Conservation (phyloP, 2,113 vertebrate species). For the Atrichornis clamosus region DNA sequence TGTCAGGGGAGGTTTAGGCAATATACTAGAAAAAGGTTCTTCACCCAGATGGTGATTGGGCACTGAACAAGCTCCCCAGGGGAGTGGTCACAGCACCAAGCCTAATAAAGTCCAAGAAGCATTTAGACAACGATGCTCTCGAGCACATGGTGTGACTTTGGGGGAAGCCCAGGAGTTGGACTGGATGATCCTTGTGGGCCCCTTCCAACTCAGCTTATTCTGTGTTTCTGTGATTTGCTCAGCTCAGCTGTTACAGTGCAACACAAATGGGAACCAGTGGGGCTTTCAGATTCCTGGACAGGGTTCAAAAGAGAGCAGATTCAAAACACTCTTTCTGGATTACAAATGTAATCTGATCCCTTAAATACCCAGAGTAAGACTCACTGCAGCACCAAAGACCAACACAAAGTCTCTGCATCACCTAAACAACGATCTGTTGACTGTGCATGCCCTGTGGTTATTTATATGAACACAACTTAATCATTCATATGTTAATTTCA, state of each 20-base stretch:
- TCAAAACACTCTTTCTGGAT: not conserved
- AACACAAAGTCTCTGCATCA: not conserved
- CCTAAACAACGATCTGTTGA: not conserved
- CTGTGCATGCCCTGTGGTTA: not conserved
- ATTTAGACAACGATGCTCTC: too few species aligned
- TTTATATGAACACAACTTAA: not conserved
- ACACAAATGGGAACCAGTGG: not conserved
- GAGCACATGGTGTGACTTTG: too few species aligned
- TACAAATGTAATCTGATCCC: not conserved
- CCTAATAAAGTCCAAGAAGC: too few species aligned
- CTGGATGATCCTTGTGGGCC: too few species aligned
- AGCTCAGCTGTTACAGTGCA: not conserved
- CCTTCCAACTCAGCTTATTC: too few species aligned
- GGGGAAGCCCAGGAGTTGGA: too few species aligned
- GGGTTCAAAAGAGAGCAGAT: not conserved
- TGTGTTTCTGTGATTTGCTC: not conserved
- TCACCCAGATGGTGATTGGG: too few species aligned
- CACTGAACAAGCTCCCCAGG: too few species aligned
- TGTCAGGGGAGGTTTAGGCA: too few species aligned
- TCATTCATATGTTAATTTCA: not conserved
- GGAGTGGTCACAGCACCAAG: too few species aligned
- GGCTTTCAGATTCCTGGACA: not conserved
- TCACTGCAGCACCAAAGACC: not conserved
- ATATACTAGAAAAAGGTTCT: too few species aligned
- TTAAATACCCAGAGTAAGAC: not conserved